These are phyloP conservation scores for Apogon talboti DNA, from an alignment of 2,797 vertebrate species.

Conservation along the genomic window DNA sequence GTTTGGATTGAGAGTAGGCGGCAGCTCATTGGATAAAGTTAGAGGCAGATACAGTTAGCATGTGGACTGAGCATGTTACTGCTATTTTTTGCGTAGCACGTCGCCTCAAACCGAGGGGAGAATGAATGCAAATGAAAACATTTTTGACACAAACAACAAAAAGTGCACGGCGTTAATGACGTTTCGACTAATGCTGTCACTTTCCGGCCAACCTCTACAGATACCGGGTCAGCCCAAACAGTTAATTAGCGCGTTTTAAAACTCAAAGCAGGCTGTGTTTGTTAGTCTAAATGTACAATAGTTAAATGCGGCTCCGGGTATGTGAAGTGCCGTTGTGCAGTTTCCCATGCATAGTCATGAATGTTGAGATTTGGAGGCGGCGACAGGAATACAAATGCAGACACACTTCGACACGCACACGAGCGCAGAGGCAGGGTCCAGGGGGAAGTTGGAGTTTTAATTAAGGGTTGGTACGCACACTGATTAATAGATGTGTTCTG, in stretches of 20 bases:
- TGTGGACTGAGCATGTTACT: slow-evolving; percentile 8
- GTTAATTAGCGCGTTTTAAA: slow-evolving; percentile 13
- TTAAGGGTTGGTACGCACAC: slow-evolving; percentile 61
- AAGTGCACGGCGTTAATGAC: slow-evolving; percentile 11
- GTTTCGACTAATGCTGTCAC: background rate
- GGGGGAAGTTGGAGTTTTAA: slow-evolving; percentile 60
- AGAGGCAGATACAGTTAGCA: slow-evolving; percentile 1
- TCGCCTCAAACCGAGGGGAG: background rate
- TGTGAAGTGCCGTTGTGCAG: slow-evolving; percentile 25
- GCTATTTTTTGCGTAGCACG: background rate
- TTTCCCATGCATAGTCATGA: slow-evolving; percentile 45
- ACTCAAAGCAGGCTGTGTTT: slow-evolving; percentile 16
- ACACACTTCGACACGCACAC: background rate
- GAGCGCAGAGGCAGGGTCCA: slow-evolving; percentile 39
- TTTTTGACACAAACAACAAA: background rate
- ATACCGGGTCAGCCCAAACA: background rate
- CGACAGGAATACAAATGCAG: slow-evolving; percentile 52
- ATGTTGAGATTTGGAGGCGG: slow-evolving; percentile 37
- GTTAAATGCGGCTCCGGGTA: slow-evolving; percentile 19
- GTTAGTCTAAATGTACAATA: background rate
- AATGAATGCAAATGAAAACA: no score
- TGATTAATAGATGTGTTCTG: slow-evolving; percentile 67
- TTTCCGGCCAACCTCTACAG: background rate
- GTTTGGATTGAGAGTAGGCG: slow-evolving; percentile 27
- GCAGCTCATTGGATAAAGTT: slow-evolving; percentile 5